phyloP scores from a whole-genome alignment of 2,888 invertebrate genomes.

The Eucera pruinosa region DNA sequence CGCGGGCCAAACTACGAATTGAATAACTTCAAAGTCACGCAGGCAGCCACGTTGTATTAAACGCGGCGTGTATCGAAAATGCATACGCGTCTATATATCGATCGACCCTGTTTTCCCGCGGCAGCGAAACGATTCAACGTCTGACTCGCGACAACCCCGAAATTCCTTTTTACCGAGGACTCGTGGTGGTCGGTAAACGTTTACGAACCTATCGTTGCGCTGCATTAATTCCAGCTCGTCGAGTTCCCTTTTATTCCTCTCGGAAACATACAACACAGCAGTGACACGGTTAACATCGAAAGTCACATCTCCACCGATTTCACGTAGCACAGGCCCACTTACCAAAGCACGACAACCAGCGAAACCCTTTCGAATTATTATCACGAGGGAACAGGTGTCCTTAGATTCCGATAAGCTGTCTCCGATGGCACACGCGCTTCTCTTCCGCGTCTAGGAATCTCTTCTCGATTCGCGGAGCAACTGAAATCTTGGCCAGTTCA shows the following conservation, averaged over 20 bases:
- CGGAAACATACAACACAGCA: slow-evolving; percentile 8
- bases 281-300: not conserved
- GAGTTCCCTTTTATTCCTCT: slow-evolving; percentile 21
- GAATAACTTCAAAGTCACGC: slow-evolving; percentile 38
- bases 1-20: slow-evolving; percentile 25
- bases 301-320: slow-evolving; percentile 9
- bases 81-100: slow-evolving; percentile 1
- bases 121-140: not conserved
- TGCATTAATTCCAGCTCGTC: slow-evolving; percentile 32
- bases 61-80: slow-evolving; percentile 4
- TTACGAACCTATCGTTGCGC: slow-evolving; percentile 27
- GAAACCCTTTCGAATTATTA: slow-evolving; percentile 13
- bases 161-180: not conserved
- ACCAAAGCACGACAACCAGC: slow-evolving; percentile 23
- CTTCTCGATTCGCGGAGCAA: slow-evolving; percentile 1
- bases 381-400: slow-evolving; percentile 25
- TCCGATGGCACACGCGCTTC: not conserved
- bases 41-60: not conserved
- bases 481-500: slow-evolving; percentile 9
- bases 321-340: slow-evolving; percentile 29
- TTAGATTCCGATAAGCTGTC: not conserved
- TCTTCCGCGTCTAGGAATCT: not conserved
- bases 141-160: not conserved
- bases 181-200: slow-evolving; percentile 18
- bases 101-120: slow-evolving; percentile 2